Percentiles rank a stretch among this genome's conserved stretches.
Conservation (phyloP, 1,140 invertebrate species). For the Caenorhabditis brenneri region DNA sequence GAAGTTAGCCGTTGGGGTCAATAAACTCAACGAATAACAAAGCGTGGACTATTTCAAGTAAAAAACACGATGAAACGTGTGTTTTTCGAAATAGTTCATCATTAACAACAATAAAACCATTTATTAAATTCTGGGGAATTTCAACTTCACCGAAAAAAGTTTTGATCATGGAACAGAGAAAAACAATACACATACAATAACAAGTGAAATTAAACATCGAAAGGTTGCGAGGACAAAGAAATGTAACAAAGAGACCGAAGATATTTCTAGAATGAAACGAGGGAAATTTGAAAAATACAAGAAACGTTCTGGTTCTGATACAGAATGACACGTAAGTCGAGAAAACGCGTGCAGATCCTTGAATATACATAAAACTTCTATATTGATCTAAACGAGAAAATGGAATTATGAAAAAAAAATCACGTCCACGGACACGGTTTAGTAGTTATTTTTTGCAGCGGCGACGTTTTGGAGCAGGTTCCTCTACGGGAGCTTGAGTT, state of each 20-base stretch:
- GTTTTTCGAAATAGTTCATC: too few species aligned
- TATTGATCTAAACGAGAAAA: neutral
- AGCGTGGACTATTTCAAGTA: too few species aligned
- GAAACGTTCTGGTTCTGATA: neutral
- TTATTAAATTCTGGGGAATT: neutral
- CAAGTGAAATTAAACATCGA: neutral
- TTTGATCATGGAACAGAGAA: neutral
- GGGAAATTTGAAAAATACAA: too few species aligned
- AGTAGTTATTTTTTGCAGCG: neutral
- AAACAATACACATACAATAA: neutral
- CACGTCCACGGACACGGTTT: neutral
- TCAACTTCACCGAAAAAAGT: neutral
- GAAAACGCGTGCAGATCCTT: neutral
- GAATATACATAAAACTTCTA: neutral
- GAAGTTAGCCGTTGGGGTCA: too few species aligned
- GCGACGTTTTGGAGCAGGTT: slow-evolving; percentile 5
- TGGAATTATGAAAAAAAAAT: too few species aligned
- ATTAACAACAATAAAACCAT: too few species aligned
- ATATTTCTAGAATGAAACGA: neutral
- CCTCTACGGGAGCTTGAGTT: neutral
- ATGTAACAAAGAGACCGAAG: neutral
- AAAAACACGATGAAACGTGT: too few species aligned
- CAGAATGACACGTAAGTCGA: neutral
- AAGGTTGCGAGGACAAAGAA: neutral
- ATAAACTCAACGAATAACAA: too few species aligned